Base-by-base conservation (phyloP, 2,888 invertebrate genomes). In the Didymodactylos carnosus region DNA sequence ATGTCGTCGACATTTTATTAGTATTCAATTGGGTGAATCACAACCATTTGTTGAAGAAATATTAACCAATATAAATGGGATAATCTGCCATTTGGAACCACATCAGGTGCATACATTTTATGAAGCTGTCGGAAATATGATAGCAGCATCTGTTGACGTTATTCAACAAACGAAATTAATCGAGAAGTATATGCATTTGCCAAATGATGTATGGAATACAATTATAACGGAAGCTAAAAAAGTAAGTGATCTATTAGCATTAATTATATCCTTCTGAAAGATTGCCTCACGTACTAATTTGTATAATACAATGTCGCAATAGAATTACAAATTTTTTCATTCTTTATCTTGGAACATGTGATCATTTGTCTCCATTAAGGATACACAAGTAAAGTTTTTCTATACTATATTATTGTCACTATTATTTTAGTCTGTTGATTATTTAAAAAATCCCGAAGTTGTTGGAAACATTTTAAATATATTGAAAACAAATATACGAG, bases 31-130 rank as follows among this genome's bases (percentile, higher is more conserved):
- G 77, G 95, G 95, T 53, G 98, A 98, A 85, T 89, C 90, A 49
- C 89, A 91, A 86, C 95, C 98, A 71, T 99, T 99, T 84, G 94
- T 99, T 82, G 95, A 98, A 82, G 98, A 99, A 86, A 97, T 99
- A 80, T 87, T 99, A 77, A 88, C 89, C 81, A 91, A 91, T 78
- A 94, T 97, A 84, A 94, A 92, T 84, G 90, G 91, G 77, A 98
- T 98, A 78, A 98, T 98, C 82, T 97, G 97, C 87, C 98, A 99
- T 87, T 87, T 99, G 79, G 93, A 95, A 84, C 92, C 93, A 73
- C 91, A 95, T 80, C 98, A 98, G 88, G 93, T 93, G 80, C 95
- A 98, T 83, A 98, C 97, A 70, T 98, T 98, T 85, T 98, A 97
- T 84, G 98, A 98, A 86, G 97, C 98, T 51, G 94, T 98, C 72